A percentile compares a stretch with the other conserved stretches of the same genome.
Evolutionary conservation across 2,797 vertebrate species (phyloP).

Genomic region (Pangasius mekongensis): DNA sequence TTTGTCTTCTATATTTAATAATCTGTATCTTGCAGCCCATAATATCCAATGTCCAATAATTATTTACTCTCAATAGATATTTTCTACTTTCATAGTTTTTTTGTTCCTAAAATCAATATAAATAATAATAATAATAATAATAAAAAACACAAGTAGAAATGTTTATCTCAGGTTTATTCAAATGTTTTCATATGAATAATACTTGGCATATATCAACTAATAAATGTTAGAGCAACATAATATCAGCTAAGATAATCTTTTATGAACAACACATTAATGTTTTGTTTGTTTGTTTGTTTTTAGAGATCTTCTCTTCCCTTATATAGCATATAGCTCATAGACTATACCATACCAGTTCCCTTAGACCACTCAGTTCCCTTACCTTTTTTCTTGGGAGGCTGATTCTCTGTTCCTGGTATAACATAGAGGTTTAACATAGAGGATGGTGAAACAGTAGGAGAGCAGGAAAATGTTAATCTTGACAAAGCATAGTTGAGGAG

Average conservation of each 20-base stretch:
- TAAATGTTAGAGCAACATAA: not conserved
- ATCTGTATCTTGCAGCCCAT: not conserved
- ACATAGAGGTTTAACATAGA: slow-evolving; percentile 69
- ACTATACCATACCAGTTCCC: slow-evolving; percentile 9
- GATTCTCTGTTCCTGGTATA: slow-evolving; percentile 68
- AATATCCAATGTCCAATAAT: not conserved
- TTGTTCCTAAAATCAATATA: not conserved
- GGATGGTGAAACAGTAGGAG: slow-evolving; percentile 63
- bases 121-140: too few species aligned
- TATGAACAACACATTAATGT: not conserved
- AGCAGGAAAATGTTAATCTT: slow-evolving; percentile 75
- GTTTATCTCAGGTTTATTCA: not conserved
- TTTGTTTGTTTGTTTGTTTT: not conserved
- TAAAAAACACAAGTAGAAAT: not conserved
- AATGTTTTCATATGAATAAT: not conserved
- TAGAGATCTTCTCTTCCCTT: not conserved
- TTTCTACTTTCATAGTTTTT: not conserved
- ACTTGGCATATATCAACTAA: not conserved
- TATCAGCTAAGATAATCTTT: not conserved
- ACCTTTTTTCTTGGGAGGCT: slow-evolving; percentile 72
- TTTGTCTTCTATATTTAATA: not conserved
- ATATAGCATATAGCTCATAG: not conserved
- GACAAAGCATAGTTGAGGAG: slow-evolving; percentile 68
- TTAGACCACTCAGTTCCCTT: slow-evolving; percentile 56
- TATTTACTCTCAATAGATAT: not conserved